A percentile compares a stretch with the other conserved stretches of the same genome.
These are phyloP conservation scores for Reticulitermes speratus DNA, from an alignment of 1,140 invertebrate species.

Conservation along the genomic window DNA sequence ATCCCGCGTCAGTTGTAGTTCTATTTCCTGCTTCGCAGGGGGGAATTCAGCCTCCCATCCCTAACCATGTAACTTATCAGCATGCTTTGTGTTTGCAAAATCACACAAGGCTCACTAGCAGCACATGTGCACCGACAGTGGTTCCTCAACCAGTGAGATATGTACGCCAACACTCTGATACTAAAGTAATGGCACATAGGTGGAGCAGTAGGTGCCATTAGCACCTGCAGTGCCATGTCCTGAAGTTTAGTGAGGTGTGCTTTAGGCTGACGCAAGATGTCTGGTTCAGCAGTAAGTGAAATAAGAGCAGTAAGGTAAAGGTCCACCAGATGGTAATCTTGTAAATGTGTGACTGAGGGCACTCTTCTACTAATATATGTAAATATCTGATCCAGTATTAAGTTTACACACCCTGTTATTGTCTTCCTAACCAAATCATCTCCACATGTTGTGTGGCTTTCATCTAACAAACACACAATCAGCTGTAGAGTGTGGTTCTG, in stretches of 20 bases:
- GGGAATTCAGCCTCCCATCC: slow-evolving; percentile 1
- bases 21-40: slow-evolving; percentile 23
- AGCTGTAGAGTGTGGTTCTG: slow-evolving; percentile 19
- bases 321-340: slow-evolving; percentile 22
- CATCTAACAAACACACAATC: slow-evolving; percentile 16
- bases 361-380: slow-evolving; percentile 3
- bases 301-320: neutral
- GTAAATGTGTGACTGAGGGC: neutral
- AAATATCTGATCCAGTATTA: neutral
- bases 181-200: slow-evolving; percentile 26
- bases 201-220: neutral
- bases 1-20: slow-evolving; percentile 33
- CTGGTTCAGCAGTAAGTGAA: neutral
- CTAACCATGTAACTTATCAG: slow-evolving; percentile 15
- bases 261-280: neutral
- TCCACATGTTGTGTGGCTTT: neutral
- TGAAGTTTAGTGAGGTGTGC: neutral
- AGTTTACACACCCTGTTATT: neutral
- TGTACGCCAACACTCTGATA: neutral
- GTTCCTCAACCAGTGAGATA: neutral
- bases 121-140: neutral
- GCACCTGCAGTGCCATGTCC: neutral
- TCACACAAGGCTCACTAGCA: no score
- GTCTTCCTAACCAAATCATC: slow-evolving; percentile 24
- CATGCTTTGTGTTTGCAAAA: neutral